Conservation (phyloP, 92 coral and sea anemone species). For the Palythoa heliodiscus region DNA sequence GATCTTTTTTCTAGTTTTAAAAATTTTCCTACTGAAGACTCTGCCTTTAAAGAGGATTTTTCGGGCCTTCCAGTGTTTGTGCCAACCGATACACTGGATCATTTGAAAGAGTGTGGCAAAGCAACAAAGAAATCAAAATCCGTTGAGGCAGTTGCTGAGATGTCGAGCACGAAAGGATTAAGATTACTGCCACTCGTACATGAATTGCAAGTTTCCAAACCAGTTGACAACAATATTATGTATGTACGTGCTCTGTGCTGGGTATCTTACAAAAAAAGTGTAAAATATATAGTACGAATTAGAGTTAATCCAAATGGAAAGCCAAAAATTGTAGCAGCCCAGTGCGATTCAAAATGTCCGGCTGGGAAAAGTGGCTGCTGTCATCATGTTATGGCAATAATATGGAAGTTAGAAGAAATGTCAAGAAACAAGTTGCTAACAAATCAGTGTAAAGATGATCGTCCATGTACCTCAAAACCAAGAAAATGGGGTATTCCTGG, state of each 20-base stretch:
- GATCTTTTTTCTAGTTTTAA: constrained; percentile 1
- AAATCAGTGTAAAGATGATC: constrained; percentile 31
- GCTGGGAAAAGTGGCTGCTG: constrained; percentile 68
- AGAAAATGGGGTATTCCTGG: constrained; percentile 80
- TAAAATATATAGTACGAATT: constrained; percentile 66
- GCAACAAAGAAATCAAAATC: constrained; percentile 53
- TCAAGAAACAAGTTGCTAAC: constrained; percentile 51
- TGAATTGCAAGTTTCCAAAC: constrained; percentile 54
- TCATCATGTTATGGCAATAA: constrained; percentile 66
- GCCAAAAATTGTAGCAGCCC: constrained; percentile 63
- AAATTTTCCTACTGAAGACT: constrained; percentile 58
- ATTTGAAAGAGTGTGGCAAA: constrained; percentile 64
- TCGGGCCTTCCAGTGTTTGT: constrained; percentile 65
- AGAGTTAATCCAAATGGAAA: constrained; percentile 52
- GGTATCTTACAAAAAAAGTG: constrained; percentile 66
- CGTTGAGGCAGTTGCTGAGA: constrained; percentile 57
- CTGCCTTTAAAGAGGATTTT: constrained; percentile 53
- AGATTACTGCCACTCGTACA: constrained; percentile 63
- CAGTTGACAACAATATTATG: constrained; percentile 46
- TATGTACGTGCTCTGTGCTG: constrained; percentile 67
- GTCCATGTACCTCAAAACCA: constrained; percentile 71
- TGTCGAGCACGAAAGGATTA: constrained; percentile 66
- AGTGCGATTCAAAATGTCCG: constrained; percentile 63
- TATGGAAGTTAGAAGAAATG: constrained; percentile 71
- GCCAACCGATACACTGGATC: constrained; percentile 71